Percentiles rank a stretch among this genome's conserved stretches.
Conservation (phyloP, 2,797 vertebrate genomes). For the Pseudomugil gertrudae region DNA sequence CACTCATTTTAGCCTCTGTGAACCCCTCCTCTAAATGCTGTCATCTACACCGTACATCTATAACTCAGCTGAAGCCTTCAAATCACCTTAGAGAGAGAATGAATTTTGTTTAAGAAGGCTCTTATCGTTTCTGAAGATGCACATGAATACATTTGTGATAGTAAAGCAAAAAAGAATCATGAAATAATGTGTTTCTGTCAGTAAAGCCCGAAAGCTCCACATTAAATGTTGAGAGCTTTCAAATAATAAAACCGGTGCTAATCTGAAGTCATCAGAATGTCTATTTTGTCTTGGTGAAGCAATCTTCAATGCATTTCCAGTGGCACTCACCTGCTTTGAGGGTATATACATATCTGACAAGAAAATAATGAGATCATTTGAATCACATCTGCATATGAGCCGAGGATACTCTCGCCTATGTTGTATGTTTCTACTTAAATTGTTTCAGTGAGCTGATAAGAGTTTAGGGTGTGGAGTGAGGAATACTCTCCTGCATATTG, state of each 20-base stretch:
- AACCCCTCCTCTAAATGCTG: constrained; percentile 22
- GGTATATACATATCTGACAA: constrained; percentile 33
- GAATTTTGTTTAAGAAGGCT: neutral
- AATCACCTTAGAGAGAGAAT: constrained; percentile 17
- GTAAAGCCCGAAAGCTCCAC: constrained; percentile 16
- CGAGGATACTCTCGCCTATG: constrained; percentile 36
- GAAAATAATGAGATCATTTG: constrained; percentile 59
- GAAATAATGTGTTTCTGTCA: constrained; percentile 3
- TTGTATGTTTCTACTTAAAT: constrained; percentile 35
- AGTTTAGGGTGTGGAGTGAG: constrained; percentile 43
- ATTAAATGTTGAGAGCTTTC: constrained; percentile 14
- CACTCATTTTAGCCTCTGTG: constrained; percentile 40
- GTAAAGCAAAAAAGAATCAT: neutral
- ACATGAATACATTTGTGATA: neutral
- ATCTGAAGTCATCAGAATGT: constrained; percentile 37
- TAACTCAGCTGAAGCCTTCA: constrained; percentile 8
- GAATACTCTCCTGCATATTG: constrained; percentile 46
- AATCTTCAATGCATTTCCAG: constrained; percentile 30
- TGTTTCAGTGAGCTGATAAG: constrained; percentile 43
- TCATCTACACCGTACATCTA: constrained; percentile 14
- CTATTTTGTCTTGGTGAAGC: constrained; percentile 30
- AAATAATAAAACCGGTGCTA: constrained; percentile 49
- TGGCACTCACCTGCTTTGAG: constrained; percentile 19
- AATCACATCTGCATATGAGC: constrained; percentile 27
- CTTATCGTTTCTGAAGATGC: neutral